phyloP scores from a whole-genome alignment of 1,140 invertebrate species.

The Bombus waltoni region DNA sequence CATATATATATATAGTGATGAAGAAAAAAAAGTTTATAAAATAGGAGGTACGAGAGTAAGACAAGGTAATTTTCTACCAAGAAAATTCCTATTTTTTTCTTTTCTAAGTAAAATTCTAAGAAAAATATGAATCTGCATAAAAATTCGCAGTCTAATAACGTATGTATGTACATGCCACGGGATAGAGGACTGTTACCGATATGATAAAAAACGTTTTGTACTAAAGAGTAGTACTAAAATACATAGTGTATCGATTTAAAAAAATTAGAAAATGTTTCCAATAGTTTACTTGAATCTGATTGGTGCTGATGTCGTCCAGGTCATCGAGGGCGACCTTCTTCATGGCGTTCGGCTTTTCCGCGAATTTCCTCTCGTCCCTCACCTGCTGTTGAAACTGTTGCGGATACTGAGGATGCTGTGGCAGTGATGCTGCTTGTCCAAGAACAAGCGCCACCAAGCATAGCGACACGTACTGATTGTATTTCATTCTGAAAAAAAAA shows the following conservation, averaged over 20 bases:
- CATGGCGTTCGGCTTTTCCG: constrained; percentile 92
- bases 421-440: constrained; percentile 76
- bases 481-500: constrained; percentile 72
- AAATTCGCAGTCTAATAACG: too few relatives aligned
- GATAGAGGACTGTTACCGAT: too few relatives aligned
- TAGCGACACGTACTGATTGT: constrained; percentile 74
- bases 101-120: too few relatives aligned
- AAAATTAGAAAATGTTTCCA: not conserved
- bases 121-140: too few relatives aligned
- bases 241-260: not conserved
- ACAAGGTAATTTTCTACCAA: too few relatives aligned
- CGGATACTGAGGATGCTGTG: constrained; percentile 74
- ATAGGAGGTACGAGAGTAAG: too few relatives aligned
- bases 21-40: too few relatives aligned
- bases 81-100: too few relatives aligned
- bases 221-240: too few relatives aligned
- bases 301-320: constrained; percentile 90
- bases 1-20: too few relatives aligned
- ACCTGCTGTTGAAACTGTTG: constrained; percentile 78
- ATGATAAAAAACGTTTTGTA: too few relatives aligned
- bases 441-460: constrained; percentile 78
- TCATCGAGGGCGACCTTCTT: constrained; percentile 93
- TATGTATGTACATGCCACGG: too few relatives aligned
- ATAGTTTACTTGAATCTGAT: constrained; percentile 87
- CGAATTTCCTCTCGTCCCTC: constrained; percentile 88